Percentiles rank a stretch among this genome's conserved stretches.
Conservation (phyloP, 2,113 vertebrate species). For the Acrocephalus arundinaceus region DNA sequence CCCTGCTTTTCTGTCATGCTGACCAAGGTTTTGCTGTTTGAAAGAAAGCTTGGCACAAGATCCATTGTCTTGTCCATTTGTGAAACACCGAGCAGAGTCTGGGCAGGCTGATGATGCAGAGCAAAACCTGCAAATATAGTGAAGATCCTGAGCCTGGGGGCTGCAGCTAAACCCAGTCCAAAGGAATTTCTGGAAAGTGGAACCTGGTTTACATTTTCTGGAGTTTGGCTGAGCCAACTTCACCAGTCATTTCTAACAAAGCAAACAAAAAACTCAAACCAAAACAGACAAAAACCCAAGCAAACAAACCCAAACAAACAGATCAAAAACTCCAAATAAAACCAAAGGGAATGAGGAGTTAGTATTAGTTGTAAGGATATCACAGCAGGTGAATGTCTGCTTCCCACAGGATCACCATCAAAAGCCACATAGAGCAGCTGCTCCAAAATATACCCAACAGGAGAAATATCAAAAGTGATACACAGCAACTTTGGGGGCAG, state of each 20-base stretch:
- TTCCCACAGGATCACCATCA: background rate
- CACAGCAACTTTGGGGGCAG: background rate
- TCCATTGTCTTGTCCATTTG: no score
- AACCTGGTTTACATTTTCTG: background rate
- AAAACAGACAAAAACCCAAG: no score
- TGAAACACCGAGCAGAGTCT: fast-evolving
- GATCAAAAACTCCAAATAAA: background rate
- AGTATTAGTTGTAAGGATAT: background rate
- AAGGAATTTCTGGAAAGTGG: background rate
- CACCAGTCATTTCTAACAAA: background rate
- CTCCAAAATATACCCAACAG: background rate
- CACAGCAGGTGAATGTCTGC: fast-evolving
- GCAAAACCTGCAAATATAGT: background rate
- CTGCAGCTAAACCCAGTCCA: background rate
- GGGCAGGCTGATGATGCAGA: background rate
- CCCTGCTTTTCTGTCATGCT: background rate
- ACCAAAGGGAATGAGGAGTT: background rate
- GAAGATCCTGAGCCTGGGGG: background rate
- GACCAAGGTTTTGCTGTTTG: background rate
- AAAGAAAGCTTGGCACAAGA: background rate
- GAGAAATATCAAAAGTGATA: background rate
- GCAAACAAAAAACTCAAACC: no score
- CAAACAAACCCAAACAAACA: no score
- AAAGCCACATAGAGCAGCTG: background rate
- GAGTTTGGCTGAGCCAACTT: background rate